Conservation (phyloP, 2,888 invertebrate species). For the Griposia aprilina region DNA sequence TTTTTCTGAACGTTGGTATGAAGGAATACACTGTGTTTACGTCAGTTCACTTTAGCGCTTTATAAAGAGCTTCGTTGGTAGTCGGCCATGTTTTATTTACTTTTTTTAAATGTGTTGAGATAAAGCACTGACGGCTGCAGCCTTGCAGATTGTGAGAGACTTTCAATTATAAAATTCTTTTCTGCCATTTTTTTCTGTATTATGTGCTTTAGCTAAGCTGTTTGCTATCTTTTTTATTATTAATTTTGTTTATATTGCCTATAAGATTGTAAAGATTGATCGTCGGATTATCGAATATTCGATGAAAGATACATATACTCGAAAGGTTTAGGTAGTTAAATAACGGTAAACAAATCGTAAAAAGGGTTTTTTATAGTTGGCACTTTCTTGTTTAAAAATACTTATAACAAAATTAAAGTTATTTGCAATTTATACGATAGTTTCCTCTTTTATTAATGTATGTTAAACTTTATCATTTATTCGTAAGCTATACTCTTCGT, state of each 20-base stretch:
- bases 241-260: constrained; percentile 1
- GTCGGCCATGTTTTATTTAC: constrained; percentile 49
- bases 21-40: constrained; percentile 50
- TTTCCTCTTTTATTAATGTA: too few relatives aligned
- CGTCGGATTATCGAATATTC: background rate
- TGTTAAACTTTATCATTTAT: too few relatives aligned
- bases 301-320: background rate
- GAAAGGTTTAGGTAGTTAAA: too few relatives aligned
- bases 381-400: too few relatives aligned
- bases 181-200: constrained; percentile 19
- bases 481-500: too few relatives aligned
- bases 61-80: constrained; percentile 45
- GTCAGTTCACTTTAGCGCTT: constrained; percentile 58
- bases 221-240: background rate
- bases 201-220: constrained; percentile 1
- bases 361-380: too few relatives aligned
- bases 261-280: background rate
- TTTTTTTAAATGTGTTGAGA: constrained; percentile 34
- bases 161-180: constrained; percentile 40
- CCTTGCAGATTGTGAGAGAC: constrained; percentile 40
- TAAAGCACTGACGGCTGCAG: constrained; percentile 45
- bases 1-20: constrained; percentile 57
- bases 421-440: too few relatives aligned
- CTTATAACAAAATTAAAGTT: too few relatives aligned
- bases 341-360: too few relatives aligned